Evolutionary conservation across 2,113 vertebrate species (phyloP).

Genomic region (Thermophis baileyi): DNA sequence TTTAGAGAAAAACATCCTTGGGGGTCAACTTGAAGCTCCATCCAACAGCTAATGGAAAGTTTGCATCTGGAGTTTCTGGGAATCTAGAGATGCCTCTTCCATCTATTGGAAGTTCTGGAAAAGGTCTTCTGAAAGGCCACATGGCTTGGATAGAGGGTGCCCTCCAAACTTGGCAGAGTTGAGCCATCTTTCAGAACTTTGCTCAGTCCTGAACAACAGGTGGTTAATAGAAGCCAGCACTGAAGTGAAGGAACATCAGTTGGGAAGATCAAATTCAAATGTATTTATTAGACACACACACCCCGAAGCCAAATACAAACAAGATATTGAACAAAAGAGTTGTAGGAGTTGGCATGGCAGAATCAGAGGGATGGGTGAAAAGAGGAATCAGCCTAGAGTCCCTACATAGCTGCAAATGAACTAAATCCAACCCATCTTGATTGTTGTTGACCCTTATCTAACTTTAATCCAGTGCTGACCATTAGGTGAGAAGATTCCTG

Average conservation of each 20-base stretch:
- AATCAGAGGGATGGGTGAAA: too few species aligned
- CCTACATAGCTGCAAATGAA: too few species aligned
- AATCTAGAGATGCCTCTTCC: background rate
- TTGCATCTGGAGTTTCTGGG: background rate
- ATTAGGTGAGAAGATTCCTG: too few species aligned
- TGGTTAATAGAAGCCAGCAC: background rate
- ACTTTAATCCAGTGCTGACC: too few species aligned
- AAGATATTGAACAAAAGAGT: background rate
- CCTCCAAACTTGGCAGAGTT: background rate
- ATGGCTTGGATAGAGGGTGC: background rate
- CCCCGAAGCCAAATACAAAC: too few species aligned
- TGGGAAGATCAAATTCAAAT: background rate
- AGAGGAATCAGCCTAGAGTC: too few species aligned
- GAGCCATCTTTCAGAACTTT: background rate
- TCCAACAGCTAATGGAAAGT: background rate
- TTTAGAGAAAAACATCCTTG: background rate
- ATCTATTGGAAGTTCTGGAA: background rate
- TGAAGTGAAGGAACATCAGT: background rate
- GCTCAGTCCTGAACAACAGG: background rate
- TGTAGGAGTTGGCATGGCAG: background rate
- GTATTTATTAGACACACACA: background rate
- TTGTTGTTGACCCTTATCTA: too few species aligned
- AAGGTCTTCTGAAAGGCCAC: background rate
- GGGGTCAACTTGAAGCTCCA: background rate
- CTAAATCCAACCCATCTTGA: too few species aligned